Conservation (phyloP, 2,113 vertebrate genomes). For the Cranoglanis bouderius region DNA sequence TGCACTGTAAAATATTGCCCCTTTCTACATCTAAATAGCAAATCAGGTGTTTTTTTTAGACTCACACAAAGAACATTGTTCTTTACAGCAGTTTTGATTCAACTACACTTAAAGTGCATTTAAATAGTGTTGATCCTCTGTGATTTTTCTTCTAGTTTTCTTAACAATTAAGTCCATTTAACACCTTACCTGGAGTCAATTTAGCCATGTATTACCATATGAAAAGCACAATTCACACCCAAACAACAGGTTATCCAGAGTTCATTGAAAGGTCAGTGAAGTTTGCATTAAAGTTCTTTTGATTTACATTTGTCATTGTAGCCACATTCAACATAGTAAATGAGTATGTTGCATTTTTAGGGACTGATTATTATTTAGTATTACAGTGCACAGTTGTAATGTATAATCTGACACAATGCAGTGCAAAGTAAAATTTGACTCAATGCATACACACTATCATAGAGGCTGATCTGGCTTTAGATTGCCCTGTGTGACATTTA, state of each 20-base stretch:
- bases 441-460: background rate
- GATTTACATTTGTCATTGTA: background rate
- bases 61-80: background rate
- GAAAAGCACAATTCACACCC: slow-evolving; percentile 1
- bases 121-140: background rate
- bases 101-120: background rate
- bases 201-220: background rate
- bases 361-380: background rate
- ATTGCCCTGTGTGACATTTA: slow-evolving; percentile 12
- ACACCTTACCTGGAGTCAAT: background rate
- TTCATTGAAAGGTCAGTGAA: background rate
- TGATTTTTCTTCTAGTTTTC: background rate
- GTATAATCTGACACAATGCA: background rate
- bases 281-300: slow-evolving; percentile 11
- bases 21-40: background rate
- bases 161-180: background rate
- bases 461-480: background rate
- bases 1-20: background rate
- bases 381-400: background rate
- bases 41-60: background rate
- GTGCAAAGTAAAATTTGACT: background rate
- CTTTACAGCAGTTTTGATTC: background rate
- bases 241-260: background rate
- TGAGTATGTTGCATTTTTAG: background rate
- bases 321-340: background rate